These are phyloP conservation scores for Lycopodina hypogea DNA, from an alignment of 37 sponge, comb jelly and placozoan species.

Conservation along the genomic window DNA sequence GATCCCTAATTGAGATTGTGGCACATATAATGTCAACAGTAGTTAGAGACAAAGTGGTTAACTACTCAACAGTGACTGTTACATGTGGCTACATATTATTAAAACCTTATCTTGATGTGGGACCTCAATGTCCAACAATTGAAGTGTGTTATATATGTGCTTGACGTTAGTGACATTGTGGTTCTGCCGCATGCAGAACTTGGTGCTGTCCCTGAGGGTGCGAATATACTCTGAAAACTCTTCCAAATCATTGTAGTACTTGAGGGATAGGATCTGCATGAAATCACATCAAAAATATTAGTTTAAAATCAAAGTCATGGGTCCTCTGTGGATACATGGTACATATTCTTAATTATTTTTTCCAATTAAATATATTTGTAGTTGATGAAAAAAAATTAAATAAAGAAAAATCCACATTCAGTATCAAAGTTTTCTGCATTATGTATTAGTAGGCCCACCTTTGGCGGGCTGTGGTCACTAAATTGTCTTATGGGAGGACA, in stretches of 20 bases:
- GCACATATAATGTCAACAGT: too few species aligned
- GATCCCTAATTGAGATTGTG: too few species aligned
- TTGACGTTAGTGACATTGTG: slow-evolving; percentile 16
- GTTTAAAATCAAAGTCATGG: not conserved
- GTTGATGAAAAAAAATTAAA: too few species aligned
- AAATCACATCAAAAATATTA: not conserved
- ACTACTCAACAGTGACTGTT: too few species aligned
- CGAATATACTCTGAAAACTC: slow-evolving; percentile 62
- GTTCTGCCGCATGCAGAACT: slow-evolving; percentile 18
- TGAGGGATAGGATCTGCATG: slow-evolving; percentile 38
- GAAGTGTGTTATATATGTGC: slow-evolving; percentile 3
- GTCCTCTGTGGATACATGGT: not conserved
- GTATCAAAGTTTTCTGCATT: too few species aligned
- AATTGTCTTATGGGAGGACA: too few species aligned
- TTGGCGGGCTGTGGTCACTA: too few species aligned
- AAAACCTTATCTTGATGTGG: slow-evolving; percentile 31
- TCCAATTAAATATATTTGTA: not conserved
- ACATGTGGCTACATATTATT: too few species aligned
- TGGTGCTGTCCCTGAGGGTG: slow-evolving; percentile 22
- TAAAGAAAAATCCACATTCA: too few species aligned
- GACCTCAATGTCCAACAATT: slow-evolving; percentile 5
- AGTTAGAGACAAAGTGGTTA: too few species aligned
- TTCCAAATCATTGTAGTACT: slow-evolving; percentile 70
- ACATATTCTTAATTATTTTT: not conserved
- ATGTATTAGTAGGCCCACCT: too few species aligned